Percentiles rank a stretch among this genome's conserved stretches.
Conservation (phyloP, 2,797 vertebrate species). For the Alca torda region DNA sequence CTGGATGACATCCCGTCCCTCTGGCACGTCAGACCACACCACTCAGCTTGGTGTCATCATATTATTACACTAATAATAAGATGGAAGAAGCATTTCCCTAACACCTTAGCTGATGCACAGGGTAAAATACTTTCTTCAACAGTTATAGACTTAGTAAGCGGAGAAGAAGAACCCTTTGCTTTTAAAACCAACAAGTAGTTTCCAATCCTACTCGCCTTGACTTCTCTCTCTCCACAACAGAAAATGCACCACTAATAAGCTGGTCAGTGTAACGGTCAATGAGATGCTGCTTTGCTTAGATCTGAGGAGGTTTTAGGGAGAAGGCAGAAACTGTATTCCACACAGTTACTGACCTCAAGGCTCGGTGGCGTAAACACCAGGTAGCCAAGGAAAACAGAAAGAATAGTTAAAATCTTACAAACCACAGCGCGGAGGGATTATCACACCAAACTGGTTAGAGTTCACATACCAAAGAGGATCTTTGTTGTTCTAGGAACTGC, state of each 20-base stretch:
- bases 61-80: not conserved
- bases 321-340: slow-evolving; percentile 36
- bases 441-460: not conserved
- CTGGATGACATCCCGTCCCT: no score
- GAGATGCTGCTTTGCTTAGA: not conserved
- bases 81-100: not conserved
- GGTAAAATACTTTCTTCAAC: not conserved
- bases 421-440: not conserved
- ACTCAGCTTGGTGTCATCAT: no score
- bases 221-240: not conserved
- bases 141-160: not conserved
- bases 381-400: slow-evolving; percentile 43
- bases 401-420: slow-evolving; percentile 25
- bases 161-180: not conserved
- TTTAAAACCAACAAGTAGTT: not conserved
- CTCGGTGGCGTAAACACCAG: slow-evolving; percentile 1
- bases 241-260: not conserved
- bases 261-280: not conserved
- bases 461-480: not conserved
- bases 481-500: not conserved
- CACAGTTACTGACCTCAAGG: not conserved
- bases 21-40: no score
- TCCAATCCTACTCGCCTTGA: not conserved
- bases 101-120: not conserved
- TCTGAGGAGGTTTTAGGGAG: slow-evolving; percentile 17